Conservation (phyloP, 2,888 invertebrate species). For the Polylopha cassiicola region DNA sequence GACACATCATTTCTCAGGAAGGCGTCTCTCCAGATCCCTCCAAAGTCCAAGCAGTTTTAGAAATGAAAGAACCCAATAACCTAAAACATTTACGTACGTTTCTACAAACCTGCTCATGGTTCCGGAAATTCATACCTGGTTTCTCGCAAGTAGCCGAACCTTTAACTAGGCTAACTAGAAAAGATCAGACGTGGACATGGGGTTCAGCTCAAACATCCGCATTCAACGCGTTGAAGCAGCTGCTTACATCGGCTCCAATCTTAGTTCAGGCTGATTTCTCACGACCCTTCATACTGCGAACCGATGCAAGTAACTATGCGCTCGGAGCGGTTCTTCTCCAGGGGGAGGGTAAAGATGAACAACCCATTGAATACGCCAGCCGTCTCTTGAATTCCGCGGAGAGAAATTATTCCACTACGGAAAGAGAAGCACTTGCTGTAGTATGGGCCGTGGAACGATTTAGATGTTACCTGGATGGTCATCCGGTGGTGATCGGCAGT, state of each 20-base stretch:
- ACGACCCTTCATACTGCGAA: conserved; percentile 33
- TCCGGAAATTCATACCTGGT: conserved; percentile 31
- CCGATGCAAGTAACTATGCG: conserved; percentile 35
- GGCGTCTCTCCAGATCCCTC: conserved; percentile 5
- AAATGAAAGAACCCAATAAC: conserved; percentile 7
- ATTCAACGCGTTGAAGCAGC: conserved; percentile 23
- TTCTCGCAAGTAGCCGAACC: conserved; percentile 27
- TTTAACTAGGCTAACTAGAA: conserved; percentile 26
- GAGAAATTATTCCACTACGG: conserved; percentile 40
- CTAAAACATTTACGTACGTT: conserved; percentile 22
- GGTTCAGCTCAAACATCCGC: conserved; percentile 14
- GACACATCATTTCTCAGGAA: conserved; percentile 11
- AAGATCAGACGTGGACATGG: conserved; percentile 25
- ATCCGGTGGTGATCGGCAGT: conserved; percentile 42
- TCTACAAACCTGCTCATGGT: conserved; percentile 37
- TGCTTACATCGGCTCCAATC: conserved; percentile 25
- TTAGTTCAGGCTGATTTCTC: conserved; percentile 24
- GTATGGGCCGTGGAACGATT: conserved; percentile 9
- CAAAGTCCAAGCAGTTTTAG: conserved; percentile 11
- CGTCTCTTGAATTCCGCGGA: conserved; percentile 26
- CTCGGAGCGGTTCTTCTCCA: conserved; percentile 21
- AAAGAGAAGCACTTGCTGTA: conserved; percentile 33
- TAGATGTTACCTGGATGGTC: conserved; percentile 36
- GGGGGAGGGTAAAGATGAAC: conserved; percentile 17
- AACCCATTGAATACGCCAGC: conserved; percentile 15